These are phyloP conservation scores for Pollenia amentaria DNA, from an alignment of 2,888 invertebrate genomes.

Conservation along the genomic window DNA sequence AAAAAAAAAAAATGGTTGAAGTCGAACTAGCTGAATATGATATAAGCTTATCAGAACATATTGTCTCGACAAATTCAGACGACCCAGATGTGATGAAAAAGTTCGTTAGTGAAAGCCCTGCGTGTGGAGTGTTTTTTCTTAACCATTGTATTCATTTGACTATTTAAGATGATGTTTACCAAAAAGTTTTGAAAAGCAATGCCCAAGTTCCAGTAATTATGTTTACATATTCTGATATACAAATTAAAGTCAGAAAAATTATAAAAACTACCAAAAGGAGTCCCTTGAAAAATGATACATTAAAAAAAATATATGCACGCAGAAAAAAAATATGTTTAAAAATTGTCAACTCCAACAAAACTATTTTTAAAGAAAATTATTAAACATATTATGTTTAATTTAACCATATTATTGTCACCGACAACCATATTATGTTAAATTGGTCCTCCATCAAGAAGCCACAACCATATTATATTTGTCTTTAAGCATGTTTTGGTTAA, in stretches of 20 bases:
- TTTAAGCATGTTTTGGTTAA: too few species aligned
- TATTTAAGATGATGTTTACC: not conserved
- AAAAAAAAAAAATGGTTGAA: too few species aligned
- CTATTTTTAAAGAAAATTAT: too few species aligned
- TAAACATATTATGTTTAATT: too few species aligned
- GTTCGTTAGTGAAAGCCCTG: slow-evolving; percentile 9
- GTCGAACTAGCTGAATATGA: too few species aligned
- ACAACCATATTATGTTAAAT: too few species aligned
- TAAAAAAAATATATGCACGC: not conserved
- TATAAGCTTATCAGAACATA: too few species aligned
- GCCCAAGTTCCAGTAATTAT: not conserved
- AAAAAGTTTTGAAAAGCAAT: not conserved
- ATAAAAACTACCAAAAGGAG: slow-evolving; percentile 12
- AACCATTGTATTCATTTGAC: not conserved
- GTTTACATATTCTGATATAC: not conserved
- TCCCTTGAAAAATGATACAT: slow-evolving; percentile 5
- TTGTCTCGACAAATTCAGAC: slow-evolving; percentile 19
- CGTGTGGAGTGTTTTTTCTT: not conserved
- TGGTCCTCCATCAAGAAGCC: too few species aligned
- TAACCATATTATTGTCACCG: too few species aligned
- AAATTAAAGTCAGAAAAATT: not conserved
- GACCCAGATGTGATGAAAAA: slow-evolving; percentile 24
- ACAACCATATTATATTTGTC: too few species aligned
- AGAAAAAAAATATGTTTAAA: too few species aligned
- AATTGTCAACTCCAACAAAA: too few species aligned